Percentiles rank a stretch among this genome's conserved stretches.
Conservation (phyloP, 2,797 vertebrate species). For the Taenioides sp. region DNA sequence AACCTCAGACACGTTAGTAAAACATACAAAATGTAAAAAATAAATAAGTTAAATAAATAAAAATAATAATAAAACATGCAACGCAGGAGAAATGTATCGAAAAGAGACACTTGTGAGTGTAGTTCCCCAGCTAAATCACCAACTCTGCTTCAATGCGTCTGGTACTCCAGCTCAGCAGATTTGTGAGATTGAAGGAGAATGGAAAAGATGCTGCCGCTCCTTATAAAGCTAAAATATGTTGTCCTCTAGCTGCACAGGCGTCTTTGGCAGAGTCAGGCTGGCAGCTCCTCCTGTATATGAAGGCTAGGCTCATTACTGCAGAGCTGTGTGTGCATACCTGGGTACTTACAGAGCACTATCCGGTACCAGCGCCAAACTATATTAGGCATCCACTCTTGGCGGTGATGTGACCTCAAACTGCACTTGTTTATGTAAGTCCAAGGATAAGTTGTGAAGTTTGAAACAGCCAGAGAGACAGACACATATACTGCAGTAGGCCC, state of each 20-base stretch:
- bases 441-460: conserved; percentile 21
- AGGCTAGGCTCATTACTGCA: conserved; percentile 60
- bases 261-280: conserved; percentile 55
- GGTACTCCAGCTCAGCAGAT: conserved; percentile 49
- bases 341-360: conserved; percentile 44
- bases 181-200: conserved; percentile 46
- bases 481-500: conserved; percentile 4
- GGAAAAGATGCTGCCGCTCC: conserved; percentile 59
- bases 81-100: conserved; percentile 36
- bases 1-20: too few relatives aligned
- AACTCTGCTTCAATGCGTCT: conserved; percentile 51
- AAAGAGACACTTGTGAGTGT: conserved; percentile 26
- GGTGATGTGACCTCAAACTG: conserved; percentile 49
- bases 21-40: too few relatives aligned
- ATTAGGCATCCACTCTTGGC: conserved; percentile 48
- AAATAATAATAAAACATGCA: conserved; percentile 23
- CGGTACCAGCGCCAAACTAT: conserved; percentile 50
- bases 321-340: conserved; percentile 59
- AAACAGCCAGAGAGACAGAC: conserved; percentile 17
- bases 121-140: conserved; percentile 41
- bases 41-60: too few relatives aligned
- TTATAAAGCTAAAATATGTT: conserved; percentile 81
- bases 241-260: conserved; percentile 48
- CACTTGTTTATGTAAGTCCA: conserved; percentile 57
- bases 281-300: conserved; percentile 55